Evolutionary conservation across 2,113 vertebrate species (phyloP).

Genomic region (Coryphaenoides rupestris): DNA sequence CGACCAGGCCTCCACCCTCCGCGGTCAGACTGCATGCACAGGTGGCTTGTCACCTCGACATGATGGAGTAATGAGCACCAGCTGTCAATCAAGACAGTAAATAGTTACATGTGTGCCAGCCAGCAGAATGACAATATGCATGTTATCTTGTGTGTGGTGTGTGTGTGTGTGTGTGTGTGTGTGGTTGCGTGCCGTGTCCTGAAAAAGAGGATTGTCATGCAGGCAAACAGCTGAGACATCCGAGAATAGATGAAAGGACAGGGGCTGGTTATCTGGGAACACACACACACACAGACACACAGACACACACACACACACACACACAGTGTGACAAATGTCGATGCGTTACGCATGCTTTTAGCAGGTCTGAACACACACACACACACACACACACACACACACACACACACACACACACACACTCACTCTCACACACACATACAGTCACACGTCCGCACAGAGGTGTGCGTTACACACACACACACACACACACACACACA

Average conservation of each 20-base stretch:
- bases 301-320: conserved; percentile 7
- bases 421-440: neutral
- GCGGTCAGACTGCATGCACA: no score
- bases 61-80: no score
- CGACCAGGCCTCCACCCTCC: no score
- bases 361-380: conserved; percentile 31
- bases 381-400: conserved; percentile 8
- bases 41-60: no score
- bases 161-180: neutral
- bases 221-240: conserved; percentile 45
- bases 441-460: neutral
- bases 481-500: conserved; percentile 5
- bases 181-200: neutral
- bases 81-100: no score
- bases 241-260: conserved; percentile 64
- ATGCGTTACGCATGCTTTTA: conserved; percentile 39
- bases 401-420: no score
- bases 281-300: conserved; percentile 23
- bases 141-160: no score
- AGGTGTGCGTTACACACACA: neutral
- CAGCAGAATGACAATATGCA: no score
- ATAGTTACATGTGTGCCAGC: no score
- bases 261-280: conserved; percentile 38
- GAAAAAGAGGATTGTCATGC: conserved; percentile 33
- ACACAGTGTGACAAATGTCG: conserved; percentile 52